A percentile compares a stretch with the other conserved stretches of the same genome.
phyloP scores from a whole-genome alignment of 2,797 vertebrate species.

The Sebastes nivosus region DNA sequence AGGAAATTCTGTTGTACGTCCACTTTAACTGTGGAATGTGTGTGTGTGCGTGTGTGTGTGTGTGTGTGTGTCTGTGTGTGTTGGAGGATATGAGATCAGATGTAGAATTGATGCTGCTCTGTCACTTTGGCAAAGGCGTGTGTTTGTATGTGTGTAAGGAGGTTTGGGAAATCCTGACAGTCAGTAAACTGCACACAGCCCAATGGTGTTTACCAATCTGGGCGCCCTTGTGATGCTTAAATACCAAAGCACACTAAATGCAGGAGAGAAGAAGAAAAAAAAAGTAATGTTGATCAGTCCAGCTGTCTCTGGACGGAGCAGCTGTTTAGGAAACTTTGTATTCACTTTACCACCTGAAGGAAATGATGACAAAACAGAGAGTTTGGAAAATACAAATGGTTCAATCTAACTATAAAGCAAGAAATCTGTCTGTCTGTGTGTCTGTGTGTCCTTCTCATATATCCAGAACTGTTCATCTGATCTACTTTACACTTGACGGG shows the following conservation, averaged over 20 bases:
- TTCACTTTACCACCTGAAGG: neutral
- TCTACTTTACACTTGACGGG: too few relatives aligned
- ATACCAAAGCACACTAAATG: neutral
- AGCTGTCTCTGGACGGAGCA: neutral
- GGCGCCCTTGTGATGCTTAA: neutral
- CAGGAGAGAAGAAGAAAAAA: neutral
- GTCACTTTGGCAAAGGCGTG: neutral
- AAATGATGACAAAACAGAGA: neutral
- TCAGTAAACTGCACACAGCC: slow-evolving; percentile 4
- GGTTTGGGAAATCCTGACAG: slow-evolving; percentile 5
- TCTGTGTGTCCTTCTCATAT: too few relatives aligned
- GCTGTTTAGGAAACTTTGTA: slow-evolving; percentile 3
- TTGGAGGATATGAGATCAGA: neutral
- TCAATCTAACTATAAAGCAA: too few relatives aligned
- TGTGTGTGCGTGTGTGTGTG: neutral
- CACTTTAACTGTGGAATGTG: slow-evolving; percentile 8
- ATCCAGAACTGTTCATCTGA: too few relatives aligned
- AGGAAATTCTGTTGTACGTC: neutral
- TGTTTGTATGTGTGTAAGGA: neutral
- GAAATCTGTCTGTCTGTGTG: too few relatives aligned
- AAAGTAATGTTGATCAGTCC: neutral
- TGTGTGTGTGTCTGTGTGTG: neutral
- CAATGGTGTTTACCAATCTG: slow-evolving; percentile 14
- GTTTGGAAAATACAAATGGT: neutral
- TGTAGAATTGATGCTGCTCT: neutral